A percentile compares a stretch with the other conserved stretches of the same genome.
Conservation (phyloP, 2,888 invertebrate species). For the Campaea margaritaria region DNA sequence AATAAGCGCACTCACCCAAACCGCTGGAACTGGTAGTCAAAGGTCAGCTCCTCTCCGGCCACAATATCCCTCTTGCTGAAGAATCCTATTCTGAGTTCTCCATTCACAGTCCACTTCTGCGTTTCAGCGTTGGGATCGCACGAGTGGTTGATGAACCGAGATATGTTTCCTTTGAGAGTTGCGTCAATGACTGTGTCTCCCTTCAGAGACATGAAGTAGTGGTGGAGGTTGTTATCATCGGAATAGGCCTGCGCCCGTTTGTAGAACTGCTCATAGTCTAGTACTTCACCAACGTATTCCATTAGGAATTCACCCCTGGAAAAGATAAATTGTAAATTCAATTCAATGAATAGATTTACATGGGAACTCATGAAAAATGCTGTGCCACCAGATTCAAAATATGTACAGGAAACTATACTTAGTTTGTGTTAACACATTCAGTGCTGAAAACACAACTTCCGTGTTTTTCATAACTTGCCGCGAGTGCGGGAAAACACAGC, state of each 20-base stretch:
- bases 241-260: conserved; percentile 95
- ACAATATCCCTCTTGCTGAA: conserved; percentile 94
- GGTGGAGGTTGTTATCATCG: conserved; percentile 95
- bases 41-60: conserved; percentile 97
- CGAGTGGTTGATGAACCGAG: conserved; percentile 99
- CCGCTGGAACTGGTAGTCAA: conserved; percentile 99
- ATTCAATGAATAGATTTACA: no score
- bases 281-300: conserved; percentile 99
- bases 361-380: neutral
- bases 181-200: conserved; percentile 96
- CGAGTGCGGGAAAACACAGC: no score
- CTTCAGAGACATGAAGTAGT: conserved; percentile 98
- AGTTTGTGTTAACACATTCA: no score
- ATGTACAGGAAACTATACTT: no score
- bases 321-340: conserved; percentile 34
- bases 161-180: conserved; percentile 97
- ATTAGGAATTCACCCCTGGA: conserved; percentile 96
- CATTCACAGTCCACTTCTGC: conserved; percentile 98
- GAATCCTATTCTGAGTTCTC: conserved; percentile 97
- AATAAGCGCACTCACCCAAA: conserved; percentile 89
- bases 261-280: conserved; percentile 95
- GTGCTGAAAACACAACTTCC: no score
- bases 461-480: no score
- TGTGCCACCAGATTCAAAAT: no score
- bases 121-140: conserved; percentile 99